phyloP scores from a whole-genome alignment of 2,797 vertebrate species.

The Phataginus tricuspis region DNA sequence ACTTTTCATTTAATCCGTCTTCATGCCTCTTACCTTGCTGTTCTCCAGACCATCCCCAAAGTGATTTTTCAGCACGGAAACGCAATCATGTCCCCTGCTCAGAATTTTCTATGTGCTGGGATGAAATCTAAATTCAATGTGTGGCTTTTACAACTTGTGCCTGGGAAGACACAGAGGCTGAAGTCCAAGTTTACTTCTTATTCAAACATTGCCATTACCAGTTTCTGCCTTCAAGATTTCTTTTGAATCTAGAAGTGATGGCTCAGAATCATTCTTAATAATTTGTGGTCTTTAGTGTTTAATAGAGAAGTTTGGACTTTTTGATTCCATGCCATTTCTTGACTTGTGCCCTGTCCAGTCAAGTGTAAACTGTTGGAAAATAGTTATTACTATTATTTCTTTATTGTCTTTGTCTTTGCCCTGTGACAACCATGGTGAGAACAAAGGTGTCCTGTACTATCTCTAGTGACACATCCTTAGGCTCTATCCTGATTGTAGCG shows the following conservation, averaged over 20 bases:
- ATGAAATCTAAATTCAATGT: background rate
- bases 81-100: background rate
- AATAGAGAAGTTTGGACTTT: background rate
- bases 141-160: background rate
- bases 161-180: slow-evolving; percentile 27
- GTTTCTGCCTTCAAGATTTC: background rate
- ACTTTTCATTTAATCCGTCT: background rate
- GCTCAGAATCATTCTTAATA: background rate
- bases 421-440: background rate
- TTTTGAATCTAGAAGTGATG: background rate
- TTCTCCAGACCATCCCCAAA: background rate
- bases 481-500: background rate
- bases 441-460: background rate
- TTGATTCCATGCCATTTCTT: background rate
- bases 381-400: background rate
- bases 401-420: background rate
- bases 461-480: background rate
- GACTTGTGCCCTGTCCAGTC: background rate
- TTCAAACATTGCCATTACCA: background rate
- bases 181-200: background rate
- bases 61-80: background rate
- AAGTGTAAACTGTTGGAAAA: background rate
- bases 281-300: background rate
- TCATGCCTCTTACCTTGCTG: background rate
- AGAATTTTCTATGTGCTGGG: background rate